Percentiles rank a stretch among this genome's conserved stretches.
phyloP scores from a whole-genome alignment of 2,797 vertebrate species.

The Glyptemys insculpta region DNA sequence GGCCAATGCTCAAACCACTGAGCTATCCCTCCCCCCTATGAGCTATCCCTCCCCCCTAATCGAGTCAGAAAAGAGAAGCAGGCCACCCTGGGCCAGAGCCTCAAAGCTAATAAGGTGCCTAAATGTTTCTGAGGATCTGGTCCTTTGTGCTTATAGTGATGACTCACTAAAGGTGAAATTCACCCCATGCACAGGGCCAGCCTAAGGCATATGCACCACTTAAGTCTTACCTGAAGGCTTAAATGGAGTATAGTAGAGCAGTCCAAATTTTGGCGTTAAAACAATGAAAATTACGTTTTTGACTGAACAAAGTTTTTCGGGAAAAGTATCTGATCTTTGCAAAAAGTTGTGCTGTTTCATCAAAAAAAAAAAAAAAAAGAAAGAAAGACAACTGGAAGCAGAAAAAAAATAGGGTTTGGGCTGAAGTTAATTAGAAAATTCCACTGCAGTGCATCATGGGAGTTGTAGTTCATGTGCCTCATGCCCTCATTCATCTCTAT shows the following conservation, averaged over 20 bases:
- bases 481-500: neutral
- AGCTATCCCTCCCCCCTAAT: neutral
- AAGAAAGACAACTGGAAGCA: neutral
- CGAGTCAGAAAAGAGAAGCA: neutral
- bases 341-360: neutral
- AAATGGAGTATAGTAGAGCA: neutral
- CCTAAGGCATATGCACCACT: neutral
- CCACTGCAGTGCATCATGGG: neutral
- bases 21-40: neutral
- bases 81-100: neutral
- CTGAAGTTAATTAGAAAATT: neutral
- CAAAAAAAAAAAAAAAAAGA: too few relatives aligned
- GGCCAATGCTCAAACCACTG: too few relatives aligned
- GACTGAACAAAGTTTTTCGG: neutral
- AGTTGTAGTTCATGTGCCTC: neutral
- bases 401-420: neutral
- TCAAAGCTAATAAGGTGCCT: neutral
- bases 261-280: neutral
- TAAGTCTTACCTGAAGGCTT: neutral
- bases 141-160: neutral
- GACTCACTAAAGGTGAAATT: rapidly evolving
- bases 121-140: neutral
- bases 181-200: neutral
- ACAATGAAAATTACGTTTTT: neutral
- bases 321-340: neutral